phyloP scores from a whole-genome alignment of 2,797 vertebrate species.

The Stomatorhinus walkeri region DNA sequence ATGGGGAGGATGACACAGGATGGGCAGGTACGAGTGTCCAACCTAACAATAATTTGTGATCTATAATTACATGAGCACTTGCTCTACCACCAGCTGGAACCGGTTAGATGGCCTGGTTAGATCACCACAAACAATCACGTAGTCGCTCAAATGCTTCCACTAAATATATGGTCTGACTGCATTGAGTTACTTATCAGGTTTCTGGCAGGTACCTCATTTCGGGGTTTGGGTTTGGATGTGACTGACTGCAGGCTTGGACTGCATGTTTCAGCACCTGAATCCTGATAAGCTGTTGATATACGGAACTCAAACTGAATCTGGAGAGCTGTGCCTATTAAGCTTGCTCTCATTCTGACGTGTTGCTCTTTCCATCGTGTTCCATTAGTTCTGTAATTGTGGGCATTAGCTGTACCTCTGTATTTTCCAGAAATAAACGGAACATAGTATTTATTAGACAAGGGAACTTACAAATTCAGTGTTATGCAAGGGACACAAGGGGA shows the following conservation, averaged over 20 bases:
- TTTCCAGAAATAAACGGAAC: not conserved
- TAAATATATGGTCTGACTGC: not conserved
- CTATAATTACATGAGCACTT: not conserved
- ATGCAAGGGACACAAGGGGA: not conserved
- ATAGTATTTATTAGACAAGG: not conserved
- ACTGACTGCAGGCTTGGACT: not conserved
- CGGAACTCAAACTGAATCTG: not conserved
- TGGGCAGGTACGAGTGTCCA: not conserved
- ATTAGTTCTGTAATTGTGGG: not conserved
- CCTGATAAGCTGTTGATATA: not conserved
- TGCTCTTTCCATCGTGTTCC: not conserved
- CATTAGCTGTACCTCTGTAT: not conserved
- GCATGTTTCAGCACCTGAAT: not conserved
- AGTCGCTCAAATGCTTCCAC: not conserved
- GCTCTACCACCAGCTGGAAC: not conserved
- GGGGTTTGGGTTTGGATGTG: not conserved
- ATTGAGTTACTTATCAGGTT: not conserved
- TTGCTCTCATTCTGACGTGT: not conserved
- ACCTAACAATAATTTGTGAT: not conserved
- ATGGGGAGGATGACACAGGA: not conserved
- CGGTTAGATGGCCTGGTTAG: not conserved
- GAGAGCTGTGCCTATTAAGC: not conserved
- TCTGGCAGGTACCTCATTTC: not conserved
- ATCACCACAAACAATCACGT: not conserved
- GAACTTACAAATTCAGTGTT: not conserved